phyloP scores from a whole-genome alignment of 2,797 vertebrate species.

The Pipistrellus pipistrellus region DNA sequence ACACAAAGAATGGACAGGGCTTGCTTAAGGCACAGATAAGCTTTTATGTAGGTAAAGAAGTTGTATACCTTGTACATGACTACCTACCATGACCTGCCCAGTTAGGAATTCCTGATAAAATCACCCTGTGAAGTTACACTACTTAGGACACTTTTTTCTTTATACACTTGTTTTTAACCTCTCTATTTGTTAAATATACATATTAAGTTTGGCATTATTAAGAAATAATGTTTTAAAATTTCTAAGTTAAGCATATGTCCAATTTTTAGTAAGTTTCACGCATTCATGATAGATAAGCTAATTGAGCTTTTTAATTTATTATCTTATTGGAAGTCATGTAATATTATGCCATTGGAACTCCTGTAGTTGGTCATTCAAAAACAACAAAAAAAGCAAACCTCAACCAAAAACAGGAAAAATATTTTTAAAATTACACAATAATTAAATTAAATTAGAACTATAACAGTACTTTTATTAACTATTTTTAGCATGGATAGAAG shows the following conservation, averaged over 20 bases:
- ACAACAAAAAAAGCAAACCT: not conserved
- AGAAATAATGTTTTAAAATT: slow-evolving; percentile 7
- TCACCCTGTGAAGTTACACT: not conserved
- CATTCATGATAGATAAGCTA: not conserved
- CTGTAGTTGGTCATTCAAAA: not conserved
- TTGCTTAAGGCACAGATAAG: not conserved
- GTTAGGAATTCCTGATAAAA: not conserved
- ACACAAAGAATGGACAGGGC: not conserved
- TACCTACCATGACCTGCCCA: not conserved
- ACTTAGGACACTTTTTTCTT: not conserved
- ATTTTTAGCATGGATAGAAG: not conserved
- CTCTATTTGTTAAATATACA: not conserved
- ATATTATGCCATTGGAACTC: not conserved
- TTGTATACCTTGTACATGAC: not conserved
- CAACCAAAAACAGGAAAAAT: not conserved
- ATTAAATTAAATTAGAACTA: not conserved
- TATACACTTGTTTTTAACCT: not conserved
- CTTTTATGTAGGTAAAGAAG: not conserved
- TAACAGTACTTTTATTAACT: not conserved
- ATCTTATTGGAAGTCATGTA: not conserved
- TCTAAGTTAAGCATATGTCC: not conserved
- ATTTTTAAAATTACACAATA: not conserved
- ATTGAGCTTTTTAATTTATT: not conserved
- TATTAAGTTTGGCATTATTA: not conserved
- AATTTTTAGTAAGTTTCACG: not conserved